Percentiles rank a stretch among this genome's conserved stretches.
These are phyloP conservation scores for Drosophila dunni DNA, from an alignment of 1,140 invertebrate genomes.

Conservation along the genomic window DNA sequence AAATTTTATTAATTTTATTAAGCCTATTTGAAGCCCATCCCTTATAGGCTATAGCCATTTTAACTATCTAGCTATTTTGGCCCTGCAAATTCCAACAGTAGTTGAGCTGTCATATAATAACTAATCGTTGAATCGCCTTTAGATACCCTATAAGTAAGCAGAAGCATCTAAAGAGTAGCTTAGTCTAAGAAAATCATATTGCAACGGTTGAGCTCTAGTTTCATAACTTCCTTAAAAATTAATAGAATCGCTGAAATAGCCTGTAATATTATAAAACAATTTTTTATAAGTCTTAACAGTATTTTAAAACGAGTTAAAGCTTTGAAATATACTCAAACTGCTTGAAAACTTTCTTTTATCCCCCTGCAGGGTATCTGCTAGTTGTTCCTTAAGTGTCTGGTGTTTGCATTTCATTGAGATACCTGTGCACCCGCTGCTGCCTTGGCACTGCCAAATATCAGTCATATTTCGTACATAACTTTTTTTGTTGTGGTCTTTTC, in stretches of 20 bases:
- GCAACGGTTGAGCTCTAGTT: background rate
- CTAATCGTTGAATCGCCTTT: constrained; percentile 66
- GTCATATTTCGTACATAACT: constrained; percentile 6
- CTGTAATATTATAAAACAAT: too few relatives aligned
- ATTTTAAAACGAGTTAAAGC: too few relatives aligned
- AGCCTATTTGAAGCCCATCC: too few relatives aligned
- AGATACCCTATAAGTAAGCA: background rate
- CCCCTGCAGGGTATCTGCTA: constrained; percentile 21
- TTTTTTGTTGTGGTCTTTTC: constrained; percentile 12
- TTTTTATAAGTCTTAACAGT: too few relatives aligned
- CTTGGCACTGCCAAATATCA: constrained; percentile 34
- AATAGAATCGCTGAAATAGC: too few relatives aligned
- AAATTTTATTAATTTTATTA: too few relatives aligned
- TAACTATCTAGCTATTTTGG: too few relatives aligned
- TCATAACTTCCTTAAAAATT: too few relatives aligned
- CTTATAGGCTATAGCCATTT: too few relatives aligned
- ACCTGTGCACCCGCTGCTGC: constrained; percentile 14
- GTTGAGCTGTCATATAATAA: constrained; percentile 52
- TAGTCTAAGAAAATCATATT: too few relatives aligned
- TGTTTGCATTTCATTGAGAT: constrained; percentile 1
- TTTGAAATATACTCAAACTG: too few relatives aligned
- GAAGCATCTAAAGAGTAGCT: background rate
- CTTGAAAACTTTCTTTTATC: background rate
- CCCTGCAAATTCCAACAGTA: too few relatives aligned
- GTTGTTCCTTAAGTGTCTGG: background rate